Conservation (phyloP, 2,113 vertebrate genomes). For the Triplophysa siluroides region DNA sequence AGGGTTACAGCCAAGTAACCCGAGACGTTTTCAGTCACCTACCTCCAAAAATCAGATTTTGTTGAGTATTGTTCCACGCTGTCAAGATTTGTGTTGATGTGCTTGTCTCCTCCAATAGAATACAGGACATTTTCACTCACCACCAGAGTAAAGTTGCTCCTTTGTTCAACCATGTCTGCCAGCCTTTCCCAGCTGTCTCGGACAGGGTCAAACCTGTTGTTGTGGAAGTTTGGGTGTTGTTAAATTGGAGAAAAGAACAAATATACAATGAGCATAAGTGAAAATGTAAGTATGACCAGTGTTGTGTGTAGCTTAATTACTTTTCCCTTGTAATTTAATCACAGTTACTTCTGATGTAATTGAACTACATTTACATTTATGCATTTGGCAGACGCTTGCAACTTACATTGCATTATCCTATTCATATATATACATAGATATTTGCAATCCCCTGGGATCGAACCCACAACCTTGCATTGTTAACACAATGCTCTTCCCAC, state of each 20-base stretch:
- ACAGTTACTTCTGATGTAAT: too few relatives aligned
- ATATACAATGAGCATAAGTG: background rate
- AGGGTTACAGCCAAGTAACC: too few relatives aligned
- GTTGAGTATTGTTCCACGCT: conserved; percentile 74
- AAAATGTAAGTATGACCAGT: background rate
- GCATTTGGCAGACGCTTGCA: too few relatives aligned
- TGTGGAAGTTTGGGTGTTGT: background rate
- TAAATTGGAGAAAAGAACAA: background rate
- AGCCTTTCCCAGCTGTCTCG: conserved; percentile 66
- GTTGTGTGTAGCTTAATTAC: too few relatives aligned
- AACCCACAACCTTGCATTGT: too few relatives aligned
- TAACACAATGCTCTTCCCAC: too few relatives aligned
- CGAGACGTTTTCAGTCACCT: conserved; percentile 18
- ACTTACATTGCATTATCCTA: too few relatives aligned
- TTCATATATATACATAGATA: too few relatives aligned
- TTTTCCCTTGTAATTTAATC: too few relatives aligned
- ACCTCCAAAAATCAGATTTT: conserved; percentile 73
- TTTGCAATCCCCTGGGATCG: too few relatives aligned
- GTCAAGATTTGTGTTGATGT: conserved; percentile 70
- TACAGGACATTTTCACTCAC: conserved; percentile 59
- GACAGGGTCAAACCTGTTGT: conserved; percentile 63
- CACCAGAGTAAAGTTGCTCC: conserved; percentile 72
- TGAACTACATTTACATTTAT: too few relatives aligned
- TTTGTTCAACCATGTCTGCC: conserved; percentile 71
- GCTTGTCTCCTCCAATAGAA: conserved; percentile 73